Base-by-base conservation (phyloP, 2,888 invertebrate genomes). In the Synergus laeviventris region DNA sequence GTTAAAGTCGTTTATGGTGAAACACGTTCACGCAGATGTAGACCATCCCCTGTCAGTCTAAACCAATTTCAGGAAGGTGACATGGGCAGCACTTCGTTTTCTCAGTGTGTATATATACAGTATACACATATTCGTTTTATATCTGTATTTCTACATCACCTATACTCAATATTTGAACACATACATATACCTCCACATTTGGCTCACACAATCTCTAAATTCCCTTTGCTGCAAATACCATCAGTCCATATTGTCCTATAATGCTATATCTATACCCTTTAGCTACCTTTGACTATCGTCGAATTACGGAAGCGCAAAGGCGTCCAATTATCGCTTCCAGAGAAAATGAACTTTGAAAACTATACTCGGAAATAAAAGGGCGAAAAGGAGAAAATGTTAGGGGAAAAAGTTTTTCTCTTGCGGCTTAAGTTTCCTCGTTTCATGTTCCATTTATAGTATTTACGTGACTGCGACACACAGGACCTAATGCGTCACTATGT, bases 271-370 rank as follows among this genome's bases (percentile, higher is more conserved):
- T 11, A 21, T 38, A 62, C 38, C 62, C 39, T 62, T 39, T 62
- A 36, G 11, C 16, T 38, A 62, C 62, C 62, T 39, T 62, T 62
- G 39, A 39, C 62, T 39, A 39, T 62, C 39, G 18, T 39, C 39
- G 21, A n/a, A 62, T 62, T 62, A 39, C 64, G 64, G 39, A 64
- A 42, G 64, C n/a, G 60, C 39, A 38, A 39, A 64, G 21, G 64
- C 39, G 21, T 62, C 38, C 62, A 62, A 39, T 62, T 62, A 62
- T 62, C 16, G 11, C 62, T 62, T 18, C 36, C n/a, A 11, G 16
- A 21, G 64, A 39, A 21, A 64, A 64, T 39, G 18, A 62, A 21
- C 62, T 62, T 62, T 62, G 62, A 39, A 62, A 62, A 62, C 39
- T 42, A 64, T 64, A 64, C 39, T 42, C 39, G 39, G 18, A 64